Conservation (phyloP, 2,797 vertebrate species). For the Syngnathus acus region DNA sequence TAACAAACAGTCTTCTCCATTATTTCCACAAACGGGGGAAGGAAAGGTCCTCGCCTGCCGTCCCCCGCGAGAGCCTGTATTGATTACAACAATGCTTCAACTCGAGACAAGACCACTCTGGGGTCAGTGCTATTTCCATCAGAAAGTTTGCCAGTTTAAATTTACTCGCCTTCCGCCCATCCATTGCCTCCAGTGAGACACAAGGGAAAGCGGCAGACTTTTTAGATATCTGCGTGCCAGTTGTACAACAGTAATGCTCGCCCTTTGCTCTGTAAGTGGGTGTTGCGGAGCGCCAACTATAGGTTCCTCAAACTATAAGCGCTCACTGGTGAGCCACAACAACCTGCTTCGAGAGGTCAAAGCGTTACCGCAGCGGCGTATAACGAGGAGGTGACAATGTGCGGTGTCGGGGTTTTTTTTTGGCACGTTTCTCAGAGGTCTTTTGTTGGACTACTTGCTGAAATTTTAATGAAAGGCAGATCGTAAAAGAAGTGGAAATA, state of each 20-base stretch:
- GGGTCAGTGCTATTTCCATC: constrained; percentile 77
- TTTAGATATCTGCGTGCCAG: constrained; percentile 66
- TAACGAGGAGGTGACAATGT: constrained; percentile 41
- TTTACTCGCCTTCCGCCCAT: constrained; percentile 65
- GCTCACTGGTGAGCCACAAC: constrained; percentile 63
- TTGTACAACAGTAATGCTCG: constrained; percentile 70
- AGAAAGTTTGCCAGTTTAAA: constrained; percentile 79
- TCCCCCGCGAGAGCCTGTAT: constrained; percentile 71
- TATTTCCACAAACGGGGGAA: constrained; percentile 73
- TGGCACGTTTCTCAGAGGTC: constrained; percentile 53
- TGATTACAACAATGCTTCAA: constrained; percentile 79
- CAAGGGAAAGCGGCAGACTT: constrained; percentile 55
- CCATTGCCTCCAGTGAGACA: constrained; percentile 65
- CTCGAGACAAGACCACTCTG: constrained; percentile 71
- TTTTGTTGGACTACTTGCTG: constrained; percentile 50
- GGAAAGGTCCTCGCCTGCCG: constrained; percentile 72
- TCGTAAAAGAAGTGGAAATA: constrained; percentile 35
- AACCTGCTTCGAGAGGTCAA: constrained; percentile 73
- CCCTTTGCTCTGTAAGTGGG: constrained; percentile 76
- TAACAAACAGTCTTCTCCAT: constrained; percentile 75
- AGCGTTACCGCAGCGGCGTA: constrained; percentile 19
- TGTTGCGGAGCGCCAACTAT: constrained; percentile 68
- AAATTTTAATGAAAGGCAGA: constrained; percentile 56
- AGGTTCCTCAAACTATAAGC: constrained; percentile 64
- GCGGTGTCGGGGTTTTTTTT: constrained; percentile 45